Evolutionary conservation across 2,888 invertebrate species (phyloP), one percentile per base, ranked within the genome.

Genomic region (Xestoiulus laeticollis): DNA sequence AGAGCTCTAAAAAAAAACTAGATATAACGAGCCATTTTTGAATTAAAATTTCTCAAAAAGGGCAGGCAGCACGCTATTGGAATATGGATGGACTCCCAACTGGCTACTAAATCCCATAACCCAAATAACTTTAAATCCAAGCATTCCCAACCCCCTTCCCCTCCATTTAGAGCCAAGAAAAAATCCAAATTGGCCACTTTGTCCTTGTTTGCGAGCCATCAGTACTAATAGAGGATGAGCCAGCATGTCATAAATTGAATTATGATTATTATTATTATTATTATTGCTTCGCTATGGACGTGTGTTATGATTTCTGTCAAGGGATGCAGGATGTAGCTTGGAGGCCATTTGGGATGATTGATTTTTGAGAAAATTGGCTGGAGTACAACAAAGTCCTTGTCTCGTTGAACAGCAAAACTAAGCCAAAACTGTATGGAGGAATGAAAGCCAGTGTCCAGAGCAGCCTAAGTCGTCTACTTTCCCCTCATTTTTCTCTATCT

Each of bases 361-460:
- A 68, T 68, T 68, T 68, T 68, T 68, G 68, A 68, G 68, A 68
- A 68, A 68, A 68, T 68, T 68, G 68, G 68, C 68, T 68, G 68
- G 68, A 68, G 68, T 68, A 68, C 68, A 68, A 68, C 68, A 68
- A 68, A 68, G 68, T 68, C 68, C 68, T 26, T 26, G 68, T 68
- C 26, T 68, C 68, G 22, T n/a, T 68, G 22, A 8, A 26, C 6
- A 26, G 4, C n/a, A 68, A 68, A 68, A 68, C 16, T 68, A 68
- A 68, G 68, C 68, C 68, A n/a, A n/a, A n/a, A n/a, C n/a, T n/a
- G n/a, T n/a, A n/a, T n/a, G n/a, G n/a, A n/a, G n/a, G n/a, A n/a
- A n/a, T n/a, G 16, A 48, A 48, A 48, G 48, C 16, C 8, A 68
- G 68, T 68, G 68, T 68, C 68, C 68, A 68, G 68, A 68, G 68